Conservation (phyloP, 2,113 vertebrate genomes). For the Acanthochromis polyacanthus region DNA sequence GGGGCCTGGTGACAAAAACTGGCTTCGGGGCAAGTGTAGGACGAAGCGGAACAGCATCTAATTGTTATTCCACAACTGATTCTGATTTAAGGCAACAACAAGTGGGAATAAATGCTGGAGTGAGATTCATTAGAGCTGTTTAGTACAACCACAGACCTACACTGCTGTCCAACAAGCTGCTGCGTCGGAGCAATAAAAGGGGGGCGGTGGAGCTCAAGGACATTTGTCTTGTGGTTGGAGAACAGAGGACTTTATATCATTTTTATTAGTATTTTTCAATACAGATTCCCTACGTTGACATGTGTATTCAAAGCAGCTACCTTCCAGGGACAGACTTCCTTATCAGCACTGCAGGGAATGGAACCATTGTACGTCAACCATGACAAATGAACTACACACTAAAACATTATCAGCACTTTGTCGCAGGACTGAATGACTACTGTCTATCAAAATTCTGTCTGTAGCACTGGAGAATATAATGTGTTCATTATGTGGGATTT, state of each 20-base stretch:
- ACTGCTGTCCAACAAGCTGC: constrained; percentile 1
- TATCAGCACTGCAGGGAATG: constrained; percentile 52
- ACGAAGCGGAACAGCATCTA: neutral
- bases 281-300: constrained; percentile 9
- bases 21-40: constrained; percentile 10
- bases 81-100: constrained; percentile 9
- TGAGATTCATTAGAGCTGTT: constrained; percentile 21
- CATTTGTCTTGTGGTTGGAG: neutral
- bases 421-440: constrained; percentile 33
- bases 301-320: constrained; percentile 39
- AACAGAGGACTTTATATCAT: neutral
- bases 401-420: constrained; percentile 44
- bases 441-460: constrained; percentile 33
- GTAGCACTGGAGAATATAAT: constrained; percentile 10
- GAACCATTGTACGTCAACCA: constrained; percentile 44
- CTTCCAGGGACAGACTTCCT: constrained; percentile 29
- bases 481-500: constrained; percentile 43
- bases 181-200: neutral
- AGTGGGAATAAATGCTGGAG: neutral
- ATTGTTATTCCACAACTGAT: neutral
- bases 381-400: constrained; percentile 53
- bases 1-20: neutral
- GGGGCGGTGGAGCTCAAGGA: constrained; percentile 21
- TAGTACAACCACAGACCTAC: neutral
- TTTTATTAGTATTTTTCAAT: neutral